Percentiles rank a stretch among this genome's conserved stretches.
Conservation (phyloP, 2,113 vertebrate genomes). For the Pluvianellus socialis region DNA sequence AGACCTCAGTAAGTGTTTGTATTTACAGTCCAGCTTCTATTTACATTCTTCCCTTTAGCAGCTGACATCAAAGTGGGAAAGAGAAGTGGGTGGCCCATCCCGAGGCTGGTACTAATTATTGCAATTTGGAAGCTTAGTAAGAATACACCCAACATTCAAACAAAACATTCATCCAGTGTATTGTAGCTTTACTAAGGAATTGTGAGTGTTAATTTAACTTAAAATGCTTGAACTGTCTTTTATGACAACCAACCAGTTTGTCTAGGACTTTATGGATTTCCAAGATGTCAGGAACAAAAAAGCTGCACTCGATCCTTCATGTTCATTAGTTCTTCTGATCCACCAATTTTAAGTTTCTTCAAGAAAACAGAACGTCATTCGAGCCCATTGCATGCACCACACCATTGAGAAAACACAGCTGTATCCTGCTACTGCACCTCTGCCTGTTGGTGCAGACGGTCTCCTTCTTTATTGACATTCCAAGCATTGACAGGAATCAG, state of each 20-base stretch:
- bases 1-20: neutral
- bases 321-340: neutral
- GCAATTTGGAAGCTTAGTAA: neutral
- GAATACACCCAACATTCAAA: neutral
- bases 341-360: neutral
- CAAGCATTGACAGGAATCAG: neutral
- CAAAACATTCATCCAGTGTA: neutral
- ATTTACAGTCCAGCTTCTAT: neutral
- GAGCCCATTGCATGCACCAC: neutral
- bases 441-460: neutral
- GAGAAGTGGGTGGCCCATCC: neutral
- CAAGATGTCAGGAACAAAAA: neutral
- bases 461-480: neutral
- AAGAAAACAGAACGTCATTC: neutral
- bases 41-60: neutral
- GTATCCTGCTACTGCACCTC: neutral
- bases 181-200: neutral
- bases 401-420: neutral
- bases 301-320: neutral
- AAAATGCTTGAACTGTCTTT: neutral
- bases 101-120: neutral
- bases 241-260: neutral
- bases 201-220: neutral
- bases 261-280: neutral
- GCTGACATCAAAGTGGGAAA: conserved; percentile 27